Conservation (phyloP, 2,797 vertebrate species). For the Fratercula arctica region DNA sequence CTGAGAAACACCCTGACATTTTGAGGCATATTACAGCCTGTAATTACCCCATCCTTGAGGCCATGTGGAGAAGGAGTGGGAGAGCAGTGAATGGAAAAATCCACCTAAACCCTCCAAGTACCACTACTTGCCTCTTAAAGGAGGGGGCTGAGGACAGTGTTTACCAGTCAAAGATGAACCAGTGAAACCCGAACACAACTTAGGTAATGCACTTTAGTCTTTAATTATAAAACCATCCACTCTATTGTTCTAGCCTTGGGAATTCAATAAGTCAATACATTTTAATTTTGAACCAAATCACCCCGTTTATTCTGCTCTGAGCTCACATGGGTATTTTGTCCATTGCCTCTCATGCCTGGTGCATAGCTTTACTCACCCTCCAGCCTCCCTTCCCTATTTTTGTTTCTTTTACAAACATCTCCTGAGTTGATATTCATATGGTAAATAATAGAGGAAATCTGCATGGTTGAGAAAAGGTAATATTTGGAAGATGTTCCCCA, state of each 20-base stretch:
- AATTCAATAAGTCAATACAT: background rate
- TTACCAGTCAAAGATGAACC: background rate
- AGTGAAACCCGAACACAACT: background rate
- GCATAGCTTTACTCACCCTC: background rate
- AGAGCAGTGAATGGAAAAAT: background rate
- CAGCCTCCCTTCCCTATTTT: background rate
- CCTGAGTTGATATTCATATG: background rate
- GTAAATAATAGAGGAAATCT: background rate
- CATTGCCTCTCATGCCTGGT: background rate
- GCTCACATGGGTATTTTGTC: background rate
- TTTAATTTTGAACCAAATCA: background rate
- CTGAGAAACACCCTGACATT: background rate
- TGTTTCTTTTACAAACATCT: background rate
- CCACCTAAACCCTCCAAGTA: background rate
- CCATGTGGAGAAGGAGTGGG: background rate
- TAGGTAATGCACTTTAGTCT: background rate
- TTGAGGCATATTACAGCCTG: background rate
- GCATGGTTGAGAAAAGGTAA: accelerated
- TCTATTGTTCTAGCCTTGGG: background rate
- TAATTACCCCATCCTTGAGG: background rate
- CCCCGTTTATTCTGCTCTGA: background rate
- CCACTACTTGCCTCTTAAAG: background rate
- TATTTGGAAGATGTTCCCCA: background rate
- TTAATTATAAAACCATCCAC: background rate
- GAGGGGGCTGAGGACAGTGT: background rate